Percentiles rank a stretch among this genome's conserved stretches.
Conservation (phyloP, 2,113 vertebrate species). For the Apaloderma vittatum region DNA sequence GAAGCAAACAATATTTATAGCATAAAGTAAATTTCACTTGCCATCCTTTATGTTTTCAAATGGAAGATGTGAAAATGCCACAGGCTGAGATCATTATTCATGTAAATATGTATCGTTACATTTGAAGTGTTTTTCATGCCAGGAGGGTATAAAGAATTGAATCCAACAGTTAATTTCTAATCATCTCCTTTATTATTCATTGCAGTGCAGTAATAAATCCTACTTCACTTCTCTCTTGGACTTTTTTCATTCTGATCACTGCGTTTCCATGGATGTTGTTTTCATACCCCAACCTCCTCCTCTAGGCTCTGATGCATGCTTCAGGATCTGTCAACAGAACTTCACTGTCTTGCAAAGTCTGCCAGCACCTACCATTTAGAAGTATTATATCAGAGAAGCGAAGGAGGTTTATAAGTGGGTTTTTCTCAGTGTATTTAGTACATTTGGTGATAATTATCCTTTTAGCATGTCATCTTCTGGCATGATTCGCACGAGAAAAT, state of each 20-base stretch:
- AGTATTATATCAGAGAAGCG: not conserved
- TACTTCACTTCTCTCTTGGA: not conserved
- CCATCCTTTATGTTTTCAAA: conserved; percentile 19
- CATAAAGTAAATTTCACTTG: not conserved
- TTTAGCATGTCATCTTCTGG: not conserved
- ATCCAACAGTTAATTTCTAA: conserved; percentile 48
- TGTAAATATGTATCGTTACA: not conserved
- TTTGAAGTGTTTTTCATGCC: conserved; percentile 20
- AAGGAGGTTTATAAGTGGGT: not conserved
- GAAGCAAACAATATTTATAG: conserved; percentile 2
- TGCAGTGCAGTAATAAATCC: conserved; percentile 24
- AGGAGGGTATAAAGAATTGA: conserved; percentile 18
- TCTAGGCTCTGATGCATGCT: not conserved
- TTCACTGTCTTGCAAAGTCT: not conserved
- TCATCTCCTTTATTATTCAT: conserved; percentile 47
- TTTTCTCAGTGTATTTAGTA: not conserved
- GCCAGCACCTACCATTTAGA: not conserved
- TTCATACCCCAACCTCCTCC: not conserved
- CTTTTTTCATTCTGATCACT: conserved; percentile 1
- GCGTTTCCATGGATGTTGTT: not conserved
- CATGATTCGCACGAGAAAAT: not conserved
- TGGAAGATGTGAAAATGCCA: conserved; percentile 2
- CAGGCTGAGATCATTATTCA: conserved; percentile 1
- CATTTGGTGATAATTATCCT: not conserved
- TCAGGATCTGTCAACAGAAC: not conserved